phyloP scores from a whole-genome alignment of 2,797 vertebrate species.

The Rhynchonycteris naso region DNA sequence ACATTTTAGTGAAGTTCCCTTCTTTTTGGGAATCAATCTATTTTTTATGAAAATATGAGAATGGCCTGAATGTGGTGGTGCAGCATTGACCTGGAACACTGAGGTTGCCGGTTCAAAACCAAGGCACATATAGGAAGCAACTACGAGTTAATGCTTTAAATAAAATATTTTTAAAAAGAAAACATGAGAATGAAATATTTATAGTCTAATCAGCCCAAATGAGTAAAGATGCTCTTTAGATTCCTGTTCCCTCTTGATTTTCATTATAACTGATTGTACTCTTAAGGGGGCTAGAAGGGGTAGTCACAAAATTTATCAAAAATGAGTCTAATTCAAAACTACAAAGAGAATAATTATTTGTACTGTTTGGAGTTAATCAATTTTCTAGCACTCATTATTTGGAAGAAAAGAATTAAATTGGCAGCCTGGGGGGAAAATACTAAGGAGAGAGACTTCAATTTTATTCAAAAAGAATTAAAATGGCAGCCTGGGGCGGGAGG shows the following conservation, averaged over 20 bases:
- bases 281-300: background rate
- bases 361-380: background rate
- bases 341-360: background rate
- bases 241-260: background rate
- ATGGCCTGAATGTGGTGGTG: no score
- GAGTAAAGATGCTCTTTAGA: background rate
- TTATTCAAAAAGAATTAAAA: background rate
- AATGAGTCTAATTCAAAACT: slow-evolving; percentile 18
- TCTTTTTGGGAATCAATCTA: background rate
- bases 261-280: slow-evolving; percentile 27
- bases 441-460: no score
- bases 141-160: no score
- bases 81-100: no score
- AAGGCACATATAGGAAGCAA: no score
- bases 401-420: background rate
- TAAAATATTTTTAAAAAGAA: background rate
- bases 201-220: background rate
- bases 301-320: background rate
- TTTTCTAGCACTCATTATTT: background rate
- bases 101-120: no score
- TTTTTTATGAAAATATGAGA: background rate
- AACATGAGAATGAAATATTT: background rate
- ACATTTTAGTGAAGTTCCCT: background rate
- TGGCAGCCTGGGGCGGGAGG: background rate
- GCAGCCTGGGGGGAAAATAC: background rate